phyloP scores from a whole-genome alignment of 2,888 invertebrate genomes.

The Amphipyra berbera region DNA sequence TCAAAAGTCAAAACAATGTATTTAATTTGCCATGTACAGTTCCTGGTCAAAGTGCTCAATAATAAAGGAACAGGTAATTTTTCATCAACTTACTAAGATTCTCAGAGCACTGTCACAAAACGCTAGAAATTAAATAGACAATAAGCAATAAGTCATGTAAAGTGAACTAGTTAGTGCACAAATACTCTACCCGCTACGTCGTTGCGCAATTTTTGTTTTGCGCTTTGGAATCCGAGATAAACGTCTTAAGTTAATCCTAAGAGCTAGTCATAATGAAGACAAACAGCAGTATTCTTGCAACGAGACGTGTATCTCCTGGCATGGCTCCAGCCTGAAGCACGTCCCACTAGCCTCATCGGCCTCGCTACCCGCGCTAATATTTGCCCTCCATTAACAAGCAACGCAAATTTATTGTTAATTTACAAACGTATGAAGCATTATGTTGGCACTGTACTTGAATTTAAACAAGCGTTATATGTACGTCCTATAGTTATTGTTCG shows the following conservation, averaged over 20 bases:
- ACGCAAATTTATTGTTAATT: slow-evolving; percentile 66
- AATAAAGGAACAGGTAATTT: too few relatives aligned
- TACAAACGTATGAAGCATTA: slow-evolving; percentile 58
- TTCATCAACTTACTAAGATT: too few relatives aligned
- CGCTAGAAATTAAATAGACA: too few relatives aligned
- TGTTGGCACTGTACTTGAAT: slow-evolving; percentile 57
- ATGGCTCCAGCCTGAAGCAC: slow-evolving; percentile 63
- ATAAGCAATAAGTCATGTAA: too few relatives aligned
- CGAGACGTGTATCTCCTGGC: slow-evolving; percentile 67
- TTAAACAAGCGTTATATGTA: slow-evolving; percentile 28
- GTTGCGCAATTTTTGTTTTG: slow-evolving; percentile 32
- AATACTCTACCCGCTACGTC: not conserved
- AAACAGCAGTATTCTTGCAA: slow-evolving; percentile 68
- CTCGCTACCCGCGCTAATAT: slow-evolving; percentile 64
- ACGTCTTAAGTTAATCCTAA: slow-evolving; percentile 53
- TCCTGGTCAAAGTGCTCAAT: not conserved
- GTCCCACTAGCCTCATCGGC: slow-evolving; percentile 50
- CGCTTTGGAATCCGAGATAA: slow-evolving; percentile 35
- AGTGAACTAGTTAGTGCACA: not conserved
- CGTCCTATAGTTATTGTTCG: slow-evolving; percentile 34
- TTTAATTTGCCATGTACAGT: too few relatives aligned
- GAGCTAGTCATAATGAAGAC: slow-evolving; percentile 72
- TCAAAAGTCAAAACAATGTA: too few relatives aligned
- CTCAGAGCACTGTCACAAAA: too few relatives aligned
- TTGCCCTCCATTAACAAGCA: slow-evolving; percentile 67